phyloP scores from a whole-genome alignment of 1,140 invertebrate genomes.

The Agraylea sexmaculata region DNA sequence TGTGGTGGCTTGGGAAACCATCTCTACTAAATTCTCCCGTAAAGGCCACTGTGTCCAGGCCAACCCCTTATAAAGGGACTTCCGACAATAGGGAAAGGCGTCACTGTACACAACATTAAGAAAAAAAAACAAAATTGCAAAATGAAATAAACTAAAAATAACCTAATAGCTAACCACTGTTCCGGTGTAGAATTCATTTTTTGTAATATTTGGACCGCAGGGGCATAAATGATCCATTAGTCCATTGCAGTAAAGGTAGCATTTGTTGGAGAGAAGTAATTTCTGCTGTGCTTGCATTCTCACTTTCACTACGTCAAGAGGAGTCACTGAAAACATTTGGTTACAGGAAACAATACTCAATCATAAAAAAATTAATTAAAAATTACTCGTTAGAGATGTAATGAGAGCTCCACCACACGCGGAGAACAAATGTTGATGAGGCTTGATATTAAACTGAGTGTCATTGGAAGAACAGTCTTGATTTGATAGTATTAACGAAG shows the following conservation, averaged over 20 bases:
- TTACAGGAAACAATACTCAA: not conserved
- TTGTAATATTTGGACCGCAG: constrained; percentile 52
- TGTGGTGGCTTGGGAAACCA: no score
- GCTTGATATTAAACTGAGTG: constrained; percentile 63
- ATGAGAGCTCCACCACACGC: constrained; percentile 81
- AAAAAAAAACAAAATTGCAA: no score
- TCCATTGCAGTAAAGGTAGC: constrained; percentile 95
- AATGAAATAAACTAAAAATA: no score
- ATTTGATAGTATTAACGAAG: no score
- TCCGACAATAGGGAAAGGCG: not conserved
- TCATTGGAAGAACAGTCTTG: constrained; percentile 44
- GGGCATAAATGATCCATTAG: constrained; percentile 98
- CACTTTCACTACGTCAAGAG: constrained; percentile 97
- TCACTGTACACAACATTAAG: no score
- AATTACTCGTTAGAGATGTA: constrained; percentile 78
- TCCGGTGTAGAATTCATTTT: constrained; percentile 74
- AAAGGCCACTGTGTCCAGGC: no score
- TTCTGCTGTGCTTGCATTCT: constrained; percentile 90
- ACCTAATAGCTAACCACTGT: constrained; percentile 80
- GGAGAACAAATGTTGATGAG: constrained; percentile 78
- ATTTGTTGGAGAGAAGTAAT: constrained; percentile 68
- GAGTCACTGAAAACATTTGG: constrained; percentile 69
- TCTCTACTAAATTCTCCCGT: no score
- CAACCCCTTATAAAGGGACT: no score
- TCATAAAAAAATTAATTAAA: constrained; percentile 3